These are phyloP conservation scores for Oryzias javanicus DNA, from an alignment of 2,113 vertebrate genomes.

Conservation along the genomic window DNA sequence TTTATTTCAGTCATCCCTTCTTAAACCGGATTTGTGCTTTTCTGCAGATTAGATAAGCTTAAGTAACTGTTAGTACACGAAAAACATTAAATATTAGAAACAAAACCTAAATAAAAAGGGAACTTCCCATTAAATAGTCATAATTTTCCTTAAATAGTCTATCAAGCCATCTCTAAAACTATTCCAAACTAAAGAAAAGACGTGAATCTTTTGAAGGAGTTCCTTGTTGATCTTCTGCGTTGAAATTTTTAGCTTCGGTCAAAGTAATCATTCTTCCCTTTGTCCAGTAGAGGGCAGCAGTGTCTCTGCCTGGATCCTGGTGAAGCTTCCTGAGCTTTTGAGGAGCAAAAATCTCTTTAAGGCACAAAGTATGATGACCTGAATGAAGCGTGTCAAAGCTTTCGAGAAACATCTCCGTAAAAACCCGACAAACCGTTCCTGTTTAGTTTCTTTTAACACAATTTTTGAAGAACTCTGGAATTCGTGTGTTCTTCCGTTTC, in stretches of 20 bases:
- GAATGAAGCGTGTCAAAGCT: no score
- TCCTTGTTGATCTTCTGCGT: slow-evolving; percentile 5
- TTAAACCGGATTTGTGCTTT: slow-evolving; percentile 30
- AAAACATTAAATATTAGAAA: slow-evolving; percentile 66
- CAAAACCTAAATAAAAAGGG: slow-evolving; percentile 63
- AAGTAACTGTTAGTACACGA: slow-evolving; percentile 48
- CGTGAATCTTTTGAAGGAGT: not conserved
- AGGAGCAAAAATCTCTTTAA: not conserved
- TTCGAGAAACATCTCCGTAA: no score
- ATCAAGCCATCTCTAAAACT: no score
- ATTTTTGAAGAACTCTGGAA: not conserved
- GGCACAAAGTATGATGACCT: no score
- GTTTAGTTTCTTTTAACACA: no score
- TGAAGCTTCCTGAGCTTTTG: slow-evolving; percentile 45
- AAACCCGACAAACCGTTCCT: no score
- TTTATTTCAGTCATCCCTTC: slow-evolving; percentile 64
- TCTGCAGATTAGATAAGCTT: slow-evolving; percentile 46
- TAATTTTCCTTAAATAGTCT: no score
- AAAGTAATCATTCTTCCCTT: slow-evolving; percentile 8
- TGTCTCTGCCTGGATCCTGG: slow-evolving; percentile 24
- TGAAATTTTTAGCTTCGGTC: slow-evolving; percentile 32
- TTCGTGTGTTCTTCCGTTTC: slow-evolving; percentile 13
- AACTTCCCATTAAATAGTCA: slow-evolving; percentile 75
- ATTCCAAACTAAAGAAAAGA: no score
- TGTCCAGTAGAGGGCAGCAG: slow-evolving; percentile 65